Evolutionary conservation across 1,140 invertebrate species (phyloP).

Genomic region (Orchesella cincta): DNA sequence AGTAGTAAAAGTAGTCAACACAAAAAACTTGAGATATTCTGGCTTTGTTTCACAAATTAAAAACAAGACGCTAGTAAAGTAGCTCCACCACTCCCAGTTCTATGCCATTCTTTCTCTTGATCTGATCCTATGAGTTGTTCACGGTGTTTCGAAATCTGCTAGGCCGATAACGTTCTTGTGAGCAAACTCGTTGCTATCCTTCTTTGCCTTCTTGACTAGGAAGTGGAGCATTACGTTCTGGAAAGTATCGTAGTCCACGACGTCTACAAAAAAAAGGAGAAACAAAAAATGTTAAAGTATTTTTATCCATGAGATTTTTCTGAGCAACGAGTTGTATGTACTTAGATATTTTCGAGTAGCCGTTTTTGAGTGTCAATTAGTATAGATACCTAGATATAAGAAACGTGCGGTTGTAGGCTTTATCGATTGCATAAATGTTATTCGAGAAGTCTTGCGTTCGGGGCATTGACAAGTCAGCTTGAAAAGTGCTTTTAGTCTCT

Average conservation of each 20-base stretch:
- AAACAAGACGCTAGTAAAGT: too few species aligned
- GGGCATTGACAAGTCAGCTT: too few species aligned
- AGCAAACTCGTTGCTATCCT: slow-evolving; percentile 32
- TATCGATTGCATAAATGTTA: too few species aligned
- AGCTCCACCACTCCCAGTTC: too few species aligned
- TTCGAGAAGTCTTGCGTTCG: too few species aligned
- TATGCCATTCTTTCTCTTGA: too few species aligned
- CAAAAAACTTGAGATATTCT: too few species aligned
- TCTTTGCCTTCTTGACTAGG: slow-evolving; percentile 25
- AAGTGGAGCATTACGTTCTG: slow-evolving; percentile 26
- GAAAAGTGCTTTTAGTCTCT: too few species aligned
- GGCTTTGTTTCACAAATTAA: too few species aligned
- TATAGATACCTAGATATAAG: not conserved
- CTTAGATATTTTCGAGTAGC: not conserved
- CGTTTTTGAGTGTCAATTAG: not conserved
- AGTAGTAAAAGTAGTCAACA: too few species aligned
- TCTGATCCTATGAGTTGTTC: too few species aligned
- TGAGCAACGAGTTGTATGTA: not conserved
- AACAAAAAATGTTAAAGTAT: slow-evolving; percentile 12
- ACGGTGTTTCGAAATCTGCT: slow-evolving; percentile 19
- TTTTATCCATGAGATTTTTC: not conserved
- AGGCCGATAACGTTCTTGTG: slow-evolving; percentile 30
- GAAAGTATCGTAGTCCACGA: slow-evolving; percentile 27
- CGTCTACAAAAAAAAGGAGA: not conserved
- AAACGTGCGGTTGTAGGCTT: too few species aligned